Conservation (phyloP, 2,888 invertebrate species). For the Xylota segnis region DNA sequence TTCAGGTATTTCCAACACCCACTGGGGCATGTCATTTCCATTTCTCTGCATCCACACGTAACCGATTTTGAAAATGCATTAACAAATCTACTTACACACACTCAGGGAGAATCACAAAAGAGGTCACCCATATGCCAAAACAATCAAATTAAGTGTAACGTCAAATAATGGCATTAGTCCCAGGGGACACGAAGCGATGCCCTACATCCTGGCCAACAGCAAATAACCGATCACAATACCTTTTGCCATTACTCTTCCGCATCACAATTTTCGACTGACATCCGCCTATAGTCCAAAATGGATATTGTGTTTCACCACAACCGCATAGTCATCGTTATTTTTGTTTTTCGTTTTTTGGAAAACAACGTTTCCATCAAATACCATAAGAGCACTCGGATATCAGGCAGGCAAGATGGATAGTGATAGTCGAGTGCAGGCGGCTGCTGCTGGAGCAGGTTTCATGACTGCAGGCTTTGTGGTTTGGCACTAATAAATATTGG, state of each 20-base stretch:
- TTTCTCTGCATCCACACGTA: not conserved
- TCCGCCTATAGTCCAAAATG: conserved; percentile 13
- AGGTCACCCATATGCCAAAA: conserved; percentile 7
- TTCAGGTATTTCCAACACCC: not conserved
- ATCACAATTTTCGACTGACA: conserved; percentile 9
- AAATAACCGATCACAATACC: conserved; percentile 50
- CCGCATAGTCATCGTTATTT: conserved; percentile 8
- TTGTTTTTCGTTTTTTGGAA: conserved; percentile 27
- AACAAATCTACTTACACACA: not conserved
- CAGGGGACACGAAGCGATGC: conserved; percentile 34
- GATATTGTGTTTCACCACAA: conserved; percentile 36
- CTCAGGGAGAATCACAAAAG: not conserved
- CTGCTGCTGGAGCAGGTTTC: not conserved
- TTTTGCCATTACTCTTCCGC: conserved; percentile 34
- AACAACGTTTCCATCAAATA: conserved; percentile 42
- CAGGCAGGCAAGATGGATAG: conserved; percentile 45
- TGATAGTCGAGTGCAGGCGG: conserved; percentile 5
- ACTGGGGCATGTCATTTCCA: conserved; percentile 1
- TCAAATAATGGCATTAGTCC: conserved; percentile 45
- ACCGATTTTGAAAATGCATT: conserved; percentile 2
- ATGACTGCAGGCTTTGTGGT: not conserved
- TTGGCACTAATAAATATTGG: not conserved
- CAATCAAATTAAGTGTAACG: conserved; percentile 56
- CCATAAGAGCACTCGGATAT: conserved; percentile 54
- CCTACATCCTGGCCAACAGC: conserved; percentile 9